Evolutionary conservation across 2,113 vertebrate species (phyloP), one percentile per base, ranked within the genome.

Genomic region (Lates calcarifer): DNA sequence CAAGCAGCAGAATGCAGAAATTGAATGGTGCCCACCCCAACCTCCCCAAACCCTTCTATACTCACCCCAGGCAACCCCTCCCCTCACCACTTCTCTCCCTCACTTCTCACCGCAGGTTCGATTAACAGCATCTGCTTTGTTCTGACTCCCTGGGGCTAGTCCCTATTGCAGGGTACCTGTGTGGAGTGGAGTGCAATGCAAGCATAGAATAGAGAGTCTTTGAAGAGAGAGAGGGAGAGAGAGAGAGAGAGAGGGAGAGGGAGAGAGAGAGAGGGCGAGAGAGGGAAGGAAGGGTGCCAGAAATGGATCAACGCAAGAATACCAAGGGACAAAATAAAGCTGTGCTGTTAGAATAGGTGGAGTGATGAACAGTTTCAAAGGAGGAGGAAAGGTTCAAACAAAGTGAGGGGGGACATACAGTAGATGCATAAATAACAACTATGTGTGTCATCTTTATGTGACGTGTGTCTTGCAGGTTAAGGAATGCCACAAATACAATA

Each of bases 121-220:
- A 89, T 91, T 89, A 90, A 85, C 67, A 56, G 80, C 55, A 26
- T 57, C 55, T 13, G 28, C 83, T 93, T 91, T 91, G 86, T 91
- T 90, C 87, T 80, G 49, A 53, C 55, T 77, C 84, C 89, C 84
- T 22, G 68, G 72, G 83, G 90, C 75, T 64, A 31, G 55, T 87
- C 41, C 41, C 49, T 81, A 57, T 61, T 83, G 82, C 71, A 65
- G 64, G 18, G 60, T 69, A 74, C 74, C 71, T 68, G 78, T 49
- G 56, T 61, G 51, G 67, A 79, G 58, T 37, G 39, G 24, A 74
- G 62, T 35, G 20, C 24, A 10, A 74, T 51, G 70, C 35, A 62
- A 64, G 49, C 61, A 58, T 56, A 33, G 35, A 47, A 68, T 41
- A 65, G 72, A 39, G 75, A 77, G 82, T 64, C 82, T 91, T 89